A percentile compares a stretch with the other conserved stretches of the same genome.
Conservation (phyloP, 2,797 vertebrate species). For the Denticeps clupeoides region DNA sequence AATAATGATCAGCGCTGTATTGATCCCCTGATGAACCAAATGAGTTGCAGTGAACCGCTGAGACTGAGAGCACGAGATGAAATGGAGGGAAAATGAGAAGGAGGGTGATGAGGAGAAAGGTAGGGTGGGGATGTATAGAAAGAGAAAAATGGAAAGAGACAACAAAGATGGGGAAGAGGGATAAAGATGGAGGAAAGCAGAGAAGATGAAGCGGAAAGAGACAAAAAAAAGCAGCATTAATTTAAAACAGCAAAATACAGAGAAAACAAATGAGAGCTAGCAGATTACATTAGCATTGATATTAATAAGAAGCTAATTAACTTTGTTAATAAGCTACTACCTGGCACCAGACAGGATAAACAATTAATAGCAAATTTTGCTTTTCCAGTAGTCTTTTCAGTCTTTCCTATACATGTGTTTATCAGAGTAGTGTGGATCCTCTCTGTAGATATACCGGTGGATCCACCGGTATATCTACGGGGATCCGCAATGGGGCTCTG, state of each 20-base stretch:
- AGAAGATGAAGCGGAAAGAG: slow-evolving; percentile 6
- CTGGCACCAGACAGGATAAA: too few species aligned
- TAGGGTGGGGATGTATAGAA: background rate
- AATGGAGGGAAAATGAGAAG: background rate
- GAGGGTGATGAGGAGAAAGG: background rate
- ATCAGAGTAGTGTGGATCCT: slow-evolving; percentile 19
- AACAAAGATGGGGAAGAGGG: background rate
- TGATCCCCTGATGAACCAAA: slow-evolving; percentile 39
- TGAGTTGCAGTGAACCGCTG: background rate
- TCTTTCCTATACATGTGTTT: too few species aligned
- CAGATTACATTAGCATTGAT: too few species aligned
- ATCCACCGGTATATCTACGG: background rate
- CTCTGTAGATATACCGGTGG: slow-evolving; percentile 7
- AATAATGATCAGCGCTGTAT: slow-evolving; percentile 59
- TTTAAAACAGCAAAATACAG: slow-evolving; percentile 15
- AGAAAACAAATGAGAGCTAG: slow-evolving; percentile 35
- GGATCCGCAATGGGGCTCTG: background rate
- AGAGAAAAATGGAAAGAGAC: background rate
- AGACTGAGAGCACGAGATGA: slow-evolving; percentile 1
- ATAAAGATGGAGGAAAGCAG: background rate
- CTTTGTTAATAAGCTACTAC: too few species aligned
- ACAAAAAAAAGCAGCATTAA: slow-evolving; percentile 7
- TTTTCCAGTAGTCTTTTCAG: too few species aligned
- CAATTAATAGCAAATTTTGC: too few species aligned
- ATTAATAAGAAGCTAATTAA: too few species aligned